Conservation (phyloP, 2,888 invertebrate species). For the Callimorpha dominula region DNA sequence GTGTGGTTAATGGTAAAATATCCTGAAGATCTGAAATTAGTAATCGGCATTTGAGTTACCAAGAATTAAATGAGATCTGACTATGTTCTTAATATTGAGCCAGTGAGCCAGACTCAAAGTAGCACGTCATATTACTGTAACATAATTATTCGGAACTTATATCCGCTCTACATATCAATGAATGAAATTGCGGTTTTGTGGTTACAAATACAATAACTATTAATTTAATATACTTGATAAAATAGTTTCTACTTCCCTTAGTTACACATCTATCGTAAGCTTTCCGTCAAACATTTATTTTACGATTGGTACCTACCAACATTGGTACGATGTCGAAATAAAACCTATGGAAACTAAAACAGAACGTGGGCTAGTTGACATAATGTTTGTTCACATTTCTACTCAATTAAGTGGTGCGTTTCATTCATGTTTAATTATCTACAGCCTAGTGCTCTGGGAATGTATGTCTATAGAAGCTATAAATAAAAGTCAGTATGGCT, state of each 20-base stretch:
- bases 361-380: slow-evolving; percentile 64
- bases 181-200: slow-evolving; percentile 32
- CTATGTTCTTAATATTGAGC: neutral
- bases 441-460: slow-evolving; percentile 59
- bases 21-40: neutral
- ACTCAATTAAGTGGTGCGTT: slow-evolving; percentile 82
- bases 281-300: slow-evolving; percentile 52
- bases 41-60: neutral
- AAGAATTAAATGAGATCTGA: neutral
- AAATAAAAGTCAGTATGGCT: slow-evolving; percentile 70
- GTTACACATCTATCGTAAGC: slow-evolving; percentile 17
- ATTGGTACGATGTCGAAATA: slow-evolving; percentile 51
- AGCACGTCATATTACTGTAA: slow-evolving; percentile 5
- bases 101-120: neutral
- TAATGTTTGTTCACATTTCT: slow-evolving; percentile 81
- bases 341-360: slow-evolving; percentile 58
- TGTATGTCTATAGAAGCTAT: slow-evolving; percentile 60
- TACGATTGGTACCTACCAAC: slow-evolving; percentile 29
- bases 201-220: slow-evolving; percentile 26
- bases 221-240: slow-evolving; percentile 28
- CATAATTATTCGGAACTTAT: slow-evolving; percentile 9
- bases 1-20: neutral
- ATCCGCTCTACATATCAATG: slow-evolving; percentile 16
- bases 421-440: slow-evolving; percentile 83
- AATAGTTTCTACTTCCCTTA: slow-evolving; percentile 25